Base-by-base conservation (phyloP, 2,888 invertebrate genomes). In the Galerucella nymphaeae region DNA sequence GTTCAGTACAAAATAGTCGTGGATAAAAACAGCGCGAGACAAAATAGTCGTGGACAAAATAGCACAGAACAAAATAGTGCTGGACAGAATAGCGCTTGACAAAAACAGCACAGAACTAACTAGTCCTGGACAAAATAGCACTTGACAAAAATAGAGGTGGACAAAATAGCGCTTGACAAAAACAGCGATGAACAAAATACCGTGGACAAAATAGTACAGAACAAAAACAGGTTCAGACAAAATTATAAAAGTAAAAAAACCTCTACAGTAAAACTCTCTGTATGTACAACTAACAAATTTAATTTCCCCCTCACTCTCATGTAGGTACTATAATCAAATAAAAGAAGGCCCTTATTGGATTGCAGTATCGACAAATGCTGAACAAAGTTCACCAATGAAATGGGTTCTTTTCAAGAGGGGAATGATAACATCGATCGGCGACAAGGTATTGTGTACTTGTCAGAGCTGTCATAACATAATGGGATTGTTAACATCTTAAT, bases 321-420 rank as follows among this genome's bases (percentile, higher is more conserved):
- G 4, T 23, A 20, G 3, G 8, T 13, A 62, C 42, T 42, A 62
- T 62, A 62, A 62, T 62, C 41, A 42, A 16, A 42, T 42, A 13
- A 41, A 42, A n/a, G 18, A 62, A 18, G 18, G 41, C 20, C 61
- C 58, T 66, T 50, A 72, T 55, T 62, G 72, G 63, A 45, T 41
- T n/a, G 61, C 18, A 57, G 58, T 23, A 42, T 30, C 14, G 38
- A 16, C 57, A 70, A 70, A 63, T 63, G 70, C 63, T 53, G 16
- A 55, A 64, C 14, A 58, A 67, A 50, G n/a, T 66, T 74, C 20
- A 69, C 81, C 81, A 81, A 81, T 81, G 53, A 75, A 62, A 70
- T 48, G 50, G 58, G 73, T 30, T 67, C 70, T 76, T 79, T 79
- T 76, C 71, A 78, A 80, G 79, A 79, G 80, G 81, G 80, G 80